These are phyloP conservation scores for Aporophyla nigra DNA, from an alignment of 2,888 invertebrate species.

Conservation along the genomic window DNA sequence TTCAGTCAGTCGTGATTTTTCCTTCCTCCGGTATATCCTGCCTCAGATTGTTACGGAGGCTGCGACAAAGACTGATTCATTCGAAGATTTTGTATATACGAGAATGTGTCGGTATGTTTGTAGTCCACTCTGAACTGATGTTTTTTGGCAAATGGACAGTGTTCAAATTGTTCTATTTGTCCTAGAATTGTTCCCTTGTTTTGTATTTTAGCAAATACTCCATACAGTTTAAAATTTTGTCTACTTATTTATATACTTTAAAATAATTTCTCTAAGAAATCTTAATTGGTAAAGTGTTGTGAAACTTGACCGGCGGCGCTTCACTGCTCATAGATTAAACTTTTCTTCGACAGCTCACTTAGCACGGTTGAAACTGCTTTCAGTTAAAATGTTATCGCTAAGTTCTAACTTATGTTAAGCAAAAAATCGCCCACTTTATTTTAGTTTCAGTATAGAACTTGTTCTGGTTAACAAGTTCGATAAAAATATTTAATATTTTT, in stretches of 20 bases:
- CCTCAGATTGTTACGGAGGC: constrained; percentile 72
- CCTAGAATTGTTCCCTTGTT: neutral
- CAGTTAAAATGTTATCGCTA: constrained; percentile 70
- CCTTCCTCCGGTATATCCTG: constrained; percentile 75
- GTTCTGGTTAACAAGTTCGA: constrained; percentile 49
- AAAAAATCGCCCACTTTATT: constrained; percentile 64
- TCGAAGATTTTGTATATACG: constrained; percentile 64
- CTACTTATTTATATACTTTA: neutral
- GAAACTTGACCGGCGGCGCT: constrained; percentile 62
- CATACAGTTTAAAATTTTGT: neutral
- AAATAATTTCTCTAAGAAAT: constrained; percentile 16
- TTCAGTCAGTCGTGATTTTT: constrained; percentile 83
- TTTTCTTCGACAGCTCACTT: constrained; percentile 71
- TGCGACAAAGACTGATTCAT: constrained; percentile 79
- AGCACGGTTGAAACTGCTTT: constrained; percentile 69
- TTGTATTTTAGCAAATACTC: neutral
- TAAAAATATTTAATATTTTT: constrained; percentile 42
- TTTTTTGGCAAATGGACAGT: constrained; percentile 1
- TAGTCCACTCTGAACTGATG: constrained; percentile 25
- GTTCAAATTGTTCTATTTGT: neutral
- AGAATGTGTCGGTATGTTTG: constrained; percentile 57
- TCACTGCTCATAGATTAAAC: constrained; percentile 68
- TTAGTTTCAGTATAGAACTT: constrained; percentile 60
- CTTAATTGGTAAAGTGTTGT: constrained; percentile 61
- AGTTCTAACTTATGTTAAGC: constrained; percentile 51